These are phyloP conservation scores for Darevskia mixta DNA, from an alignment of 2,797 vertebrate species.

Conservation along the genomic window DNA sequence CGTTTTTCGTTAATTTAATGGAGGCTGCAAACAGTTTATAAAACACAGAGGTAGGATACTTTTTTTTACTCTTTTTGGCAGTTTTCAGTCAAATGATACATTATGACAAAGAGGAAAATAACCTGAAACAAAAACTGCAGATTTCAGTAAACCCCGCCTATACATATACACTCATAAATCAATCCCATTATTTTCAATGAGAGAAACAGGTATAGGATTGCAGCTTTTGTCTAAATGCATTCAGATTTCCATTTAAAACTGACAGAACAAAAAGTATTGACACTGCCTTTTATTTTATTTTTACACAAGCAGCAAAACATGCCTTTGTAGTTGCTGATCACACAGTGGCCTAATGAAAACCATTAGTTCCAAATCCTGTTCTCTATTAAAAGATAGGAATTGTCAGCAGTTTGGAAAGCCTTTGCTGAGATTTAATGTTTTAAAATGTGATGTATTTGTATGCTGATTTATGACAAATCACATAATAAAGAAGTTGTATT, in stretches of 20 bases:
- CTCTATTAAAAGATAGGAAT: slow-evolving; percentile 17
- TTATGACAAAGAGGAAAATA: slow-evolving; percentile 13
- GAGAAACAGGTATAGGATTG: background rate
- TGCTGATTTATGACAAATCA: background rate
- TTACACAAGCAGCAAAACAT: background rate
- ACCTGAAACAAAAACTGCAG: slow-evolving; percentile 27
- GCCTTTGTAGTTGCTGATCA: slow-evolving; percentile 4
- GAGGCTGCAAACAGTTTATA: slow-evolving; percentile 32
- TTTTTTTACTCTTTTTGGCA: slow-evolving; percentile 20
- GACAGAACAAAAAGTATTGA: slow-evolving; percentile 42
- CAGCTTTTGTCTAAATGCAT: background rate
- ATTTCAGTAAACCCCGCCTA: background rate
- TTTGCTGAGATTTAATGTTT: slow-evolving; percentile 15
- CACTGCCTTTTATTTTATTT: slow-evolving; percentile 15
- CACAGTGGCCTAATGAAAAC: slow-evolving; percentile 31
- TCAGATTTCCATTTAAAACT: slow-evolving; percentile 26
- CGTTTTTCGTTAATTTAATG: slow-evolving; percentile 33
- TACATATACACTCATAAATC: background rate
- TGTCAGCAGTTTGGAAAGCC: slow-evolving; percentile 10
- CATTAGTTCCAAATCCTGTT: slow-evolving; percentile 6
- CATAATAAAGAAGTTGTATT: background rate
- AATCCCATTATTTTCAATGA: background rate
- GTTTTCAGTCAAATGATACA: slow-evolving; percentile 24
- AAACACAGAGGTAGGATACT: slow-evolving; percentile 22
- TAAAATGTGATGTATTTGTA: background rate